These are phyloP conservation scores for Thinocorus orbignyianus DNA, from an alignment of 2,113 vertebrate species.

Conservation along the genomic window DNA sequence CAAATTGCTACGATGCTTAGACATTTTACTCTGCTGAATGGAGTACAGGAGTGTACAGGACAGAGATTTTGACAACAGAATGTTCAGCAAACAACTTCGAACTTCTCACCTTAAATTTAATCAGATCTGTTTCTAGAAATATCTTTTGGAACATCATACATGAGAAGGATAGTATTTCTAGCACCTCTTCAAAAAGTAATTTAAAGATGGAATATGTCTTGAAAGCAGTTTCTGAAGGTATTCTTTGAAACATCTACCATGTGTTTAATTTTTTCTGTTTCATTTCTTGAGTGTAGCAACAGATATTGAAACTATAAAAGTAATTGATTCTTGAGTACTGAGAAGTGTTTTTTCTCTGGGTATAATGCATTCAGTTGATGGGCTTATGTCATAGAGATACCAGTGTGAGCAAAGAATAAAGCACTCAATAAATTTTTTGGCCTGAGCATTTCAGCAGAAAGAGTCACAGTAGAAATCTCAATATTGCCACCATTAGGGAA, in stretches of 20 bases:
- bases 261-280: conserved; percentile 6
- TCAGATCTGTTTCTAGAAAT: not conserved
- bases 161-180: not conserved
- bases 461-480: not conserved
- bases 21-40: not conserved
- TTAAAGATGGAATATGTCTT: not conserved
- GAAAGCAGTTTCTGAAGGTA: not conserved
- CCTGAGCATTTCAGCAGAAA: not conserved
- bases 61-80: not conserved
- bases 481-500: not conserved
- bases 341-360: not conserved
- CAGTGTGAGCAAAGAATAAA: not conserved
- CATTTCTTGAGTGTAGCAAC: not conserved
- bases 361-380: not conserved
- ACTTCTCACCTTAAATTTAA: not conserved
- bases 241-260: not conserved
- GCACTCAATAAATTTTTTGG: not conserved
- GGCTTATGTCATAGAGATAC: not conserved
- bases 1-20: not conserved
- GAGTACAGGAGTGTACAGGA: not conserved
- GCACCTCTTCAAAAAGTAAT: not conserved
- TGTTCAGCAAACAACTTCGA: not conserved
- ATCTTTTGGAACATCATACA: not conserved
- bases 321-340: not conserved
- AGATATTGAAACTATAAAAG: conserved; percentile 2